Evolutionary conservation across 2,113 vertebrate species (phyloP).

Genomic region (Regulus satrapa): DNA sequence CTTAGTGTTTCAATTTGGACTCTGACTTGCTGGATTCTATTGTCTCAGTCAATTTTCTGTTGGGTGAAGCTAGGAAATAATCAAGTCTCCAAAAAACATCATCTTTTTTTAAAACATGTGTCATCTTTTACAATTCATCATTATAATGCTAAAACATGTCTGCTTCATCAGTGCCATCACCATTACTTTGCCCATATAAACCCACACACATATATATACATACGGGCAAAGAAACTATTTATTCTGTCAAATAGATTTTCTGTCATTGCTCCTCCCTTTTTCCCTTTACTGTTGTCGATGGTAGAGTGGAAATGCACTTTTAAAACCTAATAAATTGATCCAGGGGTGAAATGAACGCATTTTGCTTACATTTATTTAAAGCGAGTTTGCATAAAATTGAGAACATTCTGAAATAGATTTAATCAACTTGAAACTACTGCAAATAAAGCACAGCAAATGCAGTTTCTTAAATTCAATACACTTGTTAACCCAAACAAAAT

Average conservation of each 20-base stretch:
- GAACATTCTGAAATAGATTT: slow-evolving; percentile 27
- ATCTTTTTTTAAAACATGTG: neutral
- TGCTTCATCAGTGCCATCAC: neutral
- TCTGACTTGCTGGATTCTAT: neutral
- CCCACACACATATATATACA: neutral
- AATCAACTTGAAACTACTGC: slow-evolving; percentile 19
- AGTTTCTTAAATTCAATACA: slow-evolving; percentile 23
- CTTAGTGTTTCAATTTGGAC: slow-evolving; percentile 28
- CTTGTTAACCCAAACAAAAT: slow-evolving; percentile 34
- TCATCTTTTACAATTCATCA: slow-evolving; percentile 39
- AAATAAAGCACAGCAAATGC: slow-evolving; percentile 27
- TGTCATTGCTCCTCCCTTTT: slow-evolving; percentile 30
- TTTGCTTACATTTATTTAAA: slow-evolving; percentile 32
- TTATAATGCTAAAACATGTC: slow-evolving; percentile 35
- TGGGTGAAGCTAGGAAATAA: slow-evolving; percentile 47
- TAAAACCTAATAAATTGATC: slow-evolving; percentile 51
- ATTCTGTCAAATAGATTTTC: slow-evolving; percentile 65
- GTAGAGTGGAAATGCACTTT: slow-evolving; percentile 26
- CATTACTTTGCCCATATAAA: neutral
- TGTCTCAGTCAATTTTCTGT: slow-evolving; percentile 40
- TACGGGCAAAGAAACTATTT: neutral
- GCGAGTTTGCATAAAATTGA: neutral
- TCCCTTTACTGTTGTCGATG: neutral
- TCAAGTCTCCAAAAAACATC: slow-evolving; percentile 33
- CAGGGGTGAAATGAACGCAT: slow-evolving; percentile 37